Evolutionary conservation across 2,797 vertebrate species (phyloP), one percentile per base, ranked within the genome.

Genomic region (Zalophus californianus): DNA sequence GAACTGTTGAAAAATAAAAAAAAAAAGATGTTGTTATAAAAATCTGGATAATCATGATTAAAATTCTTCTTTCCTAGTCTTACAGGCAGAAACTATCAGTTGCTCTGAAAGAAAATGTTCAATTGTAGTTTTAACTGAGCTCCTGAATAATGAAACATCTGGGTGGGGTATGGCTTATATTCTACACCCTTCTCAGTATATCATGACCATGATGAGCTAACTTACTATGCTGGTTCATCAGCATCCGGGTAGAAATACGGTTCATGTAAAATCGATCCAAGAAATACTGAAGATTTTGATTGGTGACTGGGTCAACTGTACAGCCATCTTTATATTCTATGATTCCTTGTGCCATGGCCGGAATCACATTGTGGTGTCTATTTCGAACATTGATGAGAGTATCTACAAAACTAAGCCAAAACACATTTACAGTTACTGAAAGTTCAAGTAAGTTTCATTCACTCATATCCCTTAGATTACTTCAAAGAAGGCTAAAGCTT

Each of bases 221-320:
- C 99, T 99, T 99, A 99, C 99, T 99, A 98, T 99, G 99, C 97
- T 99, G 99, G 98, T 99, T 99, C 99, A 99, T 99, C 88, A 99
- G 99, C 99, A 99, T 99, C 94, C 99, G 99, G 2, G 99, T 99
- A 25, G 99, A 99, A 98, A 99, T 99, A 79, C 99, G 99, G 98
- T 99, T 99, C 99, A 99, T 99, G 98, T 99, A 99, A 99, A 99
- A 99, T 82, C 99, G 99, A 98, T 99, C 99, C 98, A 99, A 98
- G 98, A 99, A 99, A 97, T 99, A 99, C 97, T 99, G 99, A 70
- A 99, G 99, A 82, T 99, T 99, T 98, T 99, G 99, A 98, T 99
- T 99, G 98, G 99, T 99, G 98, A 99, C 99, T 2, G 99, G 99
- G 97, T 99, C 99, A 96, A 99, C 99, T 50, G 99, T 99, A 13